A percentile compares a stretch with the other conserved stretches of the same genome.
Evolutionary conservation across 1,140 invertebrate genomes (phyloP).

Genomic region (Cephus cinctus): DNA sequence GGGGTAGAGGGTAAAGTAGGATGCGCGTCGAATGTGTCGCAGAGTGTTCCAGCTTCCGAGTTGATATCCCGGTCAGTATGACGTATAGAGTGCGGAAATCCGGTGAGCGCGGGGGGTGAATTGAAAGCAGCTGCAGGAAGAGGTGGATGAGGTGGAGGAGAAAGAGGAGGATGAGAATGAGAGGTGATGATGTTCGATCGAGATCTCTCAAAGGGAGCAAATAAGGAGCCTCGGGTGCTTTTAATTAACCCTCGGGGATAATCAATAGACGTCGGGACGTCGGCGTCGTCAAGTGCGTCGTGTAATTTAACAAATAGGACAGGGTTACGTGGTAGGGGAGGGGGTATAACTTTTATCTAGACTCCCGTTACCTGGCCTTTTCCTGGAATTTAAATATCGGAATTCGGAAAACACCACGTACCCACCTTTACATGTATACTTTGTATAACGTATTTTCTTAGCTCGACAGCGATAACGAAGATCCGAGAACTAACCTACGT

Average conservation of each 20-base stretch:
- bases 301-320: conserved; percentile 25
- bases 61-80: conserved; percentile 36
- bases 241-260: conserved; percentile 28
- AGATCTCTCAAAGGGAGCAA: conserved; percentile 1
- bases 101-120: not conserved
- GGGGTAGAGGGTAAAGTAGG: not conserved
- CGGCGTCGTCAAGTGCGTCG: conserved; percentile 9
- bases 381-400: too few relatives aligned
- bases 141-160: conserved; percentile 1
- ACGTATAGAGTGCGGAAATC: conserved; percentile 11
- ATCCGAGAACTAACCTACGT: too few relatives aligned
- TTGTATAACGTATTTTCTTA: too few relatives aligned
- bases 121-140: not conserved
- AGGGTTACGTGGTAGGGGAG: conserved; percentile 9
- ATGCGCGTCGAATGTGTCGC: conserved; percentile 28
- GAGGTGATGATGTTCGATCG: not conserved
- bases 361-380: too few relatives aligned
- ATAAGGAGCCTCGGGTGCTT: conserved; percentile 14
- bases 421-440: too few relatives aligned
- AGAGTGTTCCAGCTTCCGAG: conserved; percentile 18
- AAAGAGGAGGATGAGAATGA: not conserved
- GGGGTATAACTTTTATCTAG: conserved; percentile 7
- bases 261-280: conserved; percentile 22
- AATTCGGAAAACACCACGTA: too few relatives aligned
- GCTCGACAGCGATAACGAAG: too few relatives aligned